phyloP scores from a whole-genome alignment of 1,140 invertebrate species.

The Diabrotica undecimpunctata region DNA sequence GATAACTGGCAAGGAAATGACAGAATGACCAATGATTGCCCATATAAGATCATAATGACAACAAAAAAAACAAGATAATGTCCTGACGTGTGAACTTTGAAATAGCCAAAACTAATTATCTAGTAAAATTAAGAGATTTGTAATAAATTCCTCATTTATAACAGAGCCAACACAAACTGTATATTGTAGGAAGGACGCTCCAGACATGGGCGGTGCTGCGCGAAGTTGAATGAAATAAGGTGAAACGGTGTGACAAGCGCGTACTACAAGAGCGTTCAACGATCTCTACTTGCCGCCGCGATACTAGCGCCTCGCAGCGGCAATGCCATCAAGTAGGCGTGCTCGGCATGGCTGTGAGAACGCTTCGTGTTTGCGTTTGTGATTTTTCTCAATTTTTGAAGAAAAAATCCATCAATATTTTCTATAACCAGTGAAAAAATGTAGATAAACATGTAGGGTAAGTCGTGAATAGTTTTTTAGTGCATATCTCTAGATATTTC shows the following conservation, averaged over 20 bases:
- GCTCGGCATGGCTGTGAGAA: slow-evolving; percentile 32
- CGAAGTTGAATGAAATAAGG: slow-evolving; percentile 39
- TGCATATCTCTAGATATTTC: slow-evolving; percentile 7
- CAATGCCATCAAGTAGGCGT: slow-evolving; percentile 33
- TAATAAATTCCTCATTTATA: background rate
- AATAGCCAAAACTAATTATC: background rate
- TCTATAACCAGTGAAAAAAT: slow-evolving; percentile 18
- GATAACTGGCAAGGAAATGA: too few relatives aligned
- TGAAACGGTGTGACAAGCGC: slow-evolving; percentile 30
- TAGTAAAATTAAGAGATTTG: background rate
- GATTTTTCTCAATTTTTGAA: slow-evolving; percentile 26
- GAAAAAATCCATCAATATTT: slow-evolving; percentile 24
- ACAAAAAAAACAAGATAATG: too few relatives aligned
- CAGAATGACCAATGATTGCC: too few relatives aligned
- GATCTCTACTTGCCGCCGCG: slow-evolving; percentile 34
- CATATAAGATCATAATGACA: too few relatives aligned
- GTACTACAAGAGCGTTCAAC: slow-evolving; percentile 42
- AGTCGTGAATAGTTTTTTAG: slow-evolving; percentile 16
- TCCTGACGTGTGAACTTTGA: too few relatives aligned
- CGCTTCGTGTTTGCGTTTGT: slow-evolving; percentile 29
- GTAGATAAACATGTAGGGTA: slow-evolving; percentile 1
- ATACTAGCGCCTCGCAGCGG: slow-evolving; percentile 33
- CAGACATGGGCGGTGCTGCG: slow-evolving; percentile 40
- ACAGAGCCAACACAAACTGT: slow-evolving; percentile 4
- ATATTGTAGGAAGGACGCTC: slow-evolving; percentile 18